Evolutionary conservation across 2,797 vertebrate species (phyloP), one percentile per base, ranked within the genome.

Genomic region (Sphenopsis melanotis): DNA sequence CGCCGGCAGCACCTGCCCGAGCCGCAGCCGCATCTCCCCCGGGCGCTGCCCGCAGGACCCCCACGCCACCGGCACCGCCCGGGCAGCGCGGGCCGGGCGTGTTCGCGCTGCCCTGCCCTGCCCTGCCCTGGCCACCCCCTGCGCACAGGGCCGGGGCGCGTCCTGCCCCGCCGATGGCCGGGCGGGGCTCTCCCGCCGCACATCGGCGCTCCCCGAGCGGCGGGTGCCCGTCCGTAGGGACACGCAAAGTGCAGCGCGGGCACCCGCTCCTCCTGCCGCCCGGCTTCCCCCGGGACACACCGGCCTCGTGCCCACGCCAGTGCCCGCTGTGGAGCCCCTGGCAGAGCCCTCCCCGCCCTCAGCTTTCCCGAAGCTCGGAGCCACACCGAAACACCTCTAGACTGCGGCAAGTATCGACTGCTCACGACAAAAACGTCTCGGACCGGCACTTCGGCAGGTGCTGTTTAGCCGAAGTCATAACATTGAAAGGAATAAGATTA

Each of bases 21-120:
- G 56, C 69, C 89, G 83, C 42, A 95, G 72, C 95, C 96, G 81
- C 97, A 97, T 98, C 84, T 93, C 95, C 75, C 64, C 41, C 76
- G 65, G 68, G 66, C 52, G 36, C 69, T 44, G 34, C 50, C 63
- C 60, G 24, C 87, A 11, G 37, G 30, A 10, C 24, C 20, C 23
- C 12, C 17, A 10, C 39, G 2, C 15, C 30, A 0, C 22, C 36
- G 56, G 17, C 46, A 47, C 8, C 46, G 46, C 11, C 13, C 22
- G 44, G 46, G 55, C 44, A 61, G 16, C 22, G 44, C 52, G 42
- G 47, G 21, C 24, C 69, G 34, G 70, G 82, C 59, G 87, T 23
- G 74, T 16, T 37, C 4, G 21, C 10, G 3, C 49, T 8, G 27
- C 16, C 0, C 72, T 6, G 55, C 52, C 2, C 83, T 4, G 53